A percentile compares a stretch with the other conserved stretches of the same genome.
Conservation (phyloP, 1,140 invertebrate genomes). For the Dufourea novaeangliae region DNA sequence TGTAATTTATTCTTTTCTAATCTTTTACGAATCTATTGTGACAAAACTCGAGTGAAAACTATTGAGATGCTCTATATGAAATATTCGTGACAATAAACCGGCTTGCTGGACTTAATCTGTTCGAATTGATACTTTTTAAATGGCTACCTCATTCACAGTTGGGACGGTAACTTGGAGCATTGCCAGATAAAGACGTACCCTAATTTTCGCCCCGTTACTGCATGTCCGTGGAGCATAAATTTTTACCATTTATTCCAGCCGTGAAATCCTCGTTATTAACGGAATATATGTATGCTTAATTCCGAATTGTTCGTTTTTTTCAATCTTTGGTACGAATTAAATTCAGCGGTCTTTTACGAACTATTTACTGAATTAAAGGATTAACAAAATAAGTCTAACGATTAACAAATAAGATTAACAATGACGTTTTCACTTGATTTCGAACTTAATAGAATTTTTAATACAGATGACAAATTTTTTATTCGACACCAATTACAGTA, state of each 20-base stretch:
- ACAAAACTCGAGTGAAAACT: too few species aligned
- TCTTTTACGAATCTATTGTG: too few species aligned
- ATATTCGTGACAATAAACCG: neutral
- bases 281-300: too few species aligned
- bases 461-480: too few species aligned
- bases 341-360: neutral
- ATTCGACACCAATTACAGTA: too few species aligned
- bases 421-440: too few species aligned
- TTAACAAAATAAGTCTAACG: neutral
- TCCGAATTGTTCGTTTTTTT: neutral
- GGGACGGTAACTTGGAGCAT: slow-evolving; percentile 4
- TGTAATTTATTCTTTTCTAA: too few species aligned
- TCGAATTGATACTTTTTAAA: slow-evolving; percentile 16
- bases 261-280: neutral
- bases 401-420: too few species aligned
- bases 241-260: neutral
- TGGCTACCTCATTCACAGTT: neutral
- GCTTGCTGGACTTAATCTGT: slow-evolving; percentile 1
- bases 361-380: neutral
- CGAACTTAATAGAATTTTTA: too few species aligned
- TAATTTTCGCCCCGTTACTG: slow-evolving; percentile 9
- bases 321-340: neutral
- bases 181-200: neutral
- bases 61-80: neutral
- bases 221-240: neutral